phyloP scores from a whole-genome alignment of 2,113 vertebrate genomes.

The Carassius gibelio region DNA sequence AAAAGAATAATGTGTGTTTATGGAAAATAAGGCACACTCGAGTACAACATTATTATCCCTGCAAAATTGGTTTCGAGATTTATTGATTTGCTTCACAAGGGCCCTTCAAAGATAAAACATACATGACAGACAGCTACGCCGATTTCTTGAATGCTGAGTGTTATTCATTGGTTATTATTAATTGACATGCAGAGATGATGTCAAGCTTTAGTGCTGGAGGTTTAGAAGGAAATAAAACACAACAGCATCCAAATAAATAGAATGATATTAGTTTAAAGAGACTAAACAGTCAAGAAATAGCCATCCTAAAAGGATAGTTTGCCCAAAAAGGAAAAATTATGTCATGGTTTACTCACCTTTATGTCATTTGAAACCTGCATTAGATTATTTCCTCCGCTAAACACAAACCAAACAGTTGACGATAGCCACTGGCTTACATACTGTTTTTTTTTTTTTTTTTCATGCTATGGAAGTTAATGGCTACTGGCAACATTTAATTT shows the following conservation, averaged over 20 bases:
- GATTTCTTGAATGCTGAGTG: conserved; percentile 7
- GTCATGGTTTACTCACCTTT: too few species aligned
- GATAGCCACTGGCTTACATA: background rate
- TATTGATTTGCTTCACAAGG: conserved; percentile 47
- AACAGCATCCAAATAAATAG: conserved; percentile 18
- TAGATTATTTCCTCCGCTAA: background rate
- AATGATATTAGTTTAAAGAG: background rate
- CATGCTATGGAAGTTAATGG: background rate
- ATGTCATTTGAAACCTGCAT: too few species aligned
- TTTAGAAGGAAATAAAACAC: background rate
- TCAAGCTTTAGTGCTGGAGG: background rate
- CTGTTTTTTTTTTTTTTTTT: background rate
- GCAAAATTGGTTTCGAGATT: conserved; percentile 48
- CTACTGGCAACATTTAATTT: background rate
- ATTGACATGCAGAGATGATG: conserved; percentile 27
- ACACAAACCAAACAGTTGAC: background rate
- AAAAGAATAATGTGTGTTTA: conserved; percentile 40
- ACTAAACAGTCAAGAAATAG: background rate
- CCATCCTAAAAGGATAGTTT: background rate
- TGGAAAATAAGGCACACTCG: background rate
- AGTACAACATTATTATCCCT: conserved; percentile 46
- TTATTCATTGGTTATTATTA: conserved; percentile 34
- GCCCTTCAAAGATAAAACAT: conserved; percentile 40
- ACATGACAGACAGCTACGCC: conserved; percentile 29
- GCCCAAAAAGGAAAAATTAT: too few species aligned